Percentiles rank a stretch among this genome's conserved stretches.
phyloP scores from a whole-genome alignment of 2,888 invertebrate genomes.

The Timandra comae region DNA sequence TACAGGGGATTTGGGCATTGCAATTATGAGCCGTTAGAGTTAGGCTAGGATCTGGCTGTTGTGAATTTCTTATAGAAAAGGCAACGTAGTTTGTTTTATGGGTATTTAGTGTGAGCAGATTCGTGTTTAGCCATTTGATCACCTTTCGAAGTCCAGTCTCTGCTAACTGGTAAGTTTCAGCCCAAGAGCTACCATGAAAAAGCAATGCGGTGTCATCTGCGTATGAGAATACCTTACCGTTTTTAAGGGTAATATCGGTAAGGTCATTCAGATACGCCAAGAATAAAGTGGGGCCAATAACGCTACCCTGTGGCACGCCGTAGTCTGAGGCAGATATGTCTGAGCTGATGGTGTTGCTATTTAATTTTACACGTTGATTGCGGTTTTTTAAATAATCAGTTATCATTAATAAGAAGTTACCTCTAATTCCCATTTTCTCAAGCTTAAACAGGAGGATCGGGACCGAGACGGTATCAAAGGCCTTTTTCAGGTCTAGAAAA shows the following conservation, averaged over 20 bases:
- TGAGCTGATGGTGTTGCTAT: background rate
- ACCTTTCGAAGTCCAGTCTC: background rate
- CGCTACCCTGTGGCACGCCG: too few relatives aligned
- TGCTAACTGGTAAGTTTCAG: background rate
- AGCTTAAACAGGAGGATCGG: background rate
- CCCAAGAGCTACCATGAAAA: background rate
- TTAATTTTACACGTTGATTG: background rate
- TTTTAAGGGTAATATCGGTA: too few relatives aligned
- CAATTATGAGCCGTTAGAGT: too few relatives aligned
- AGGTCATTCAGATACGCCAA: too few relatives aligned
- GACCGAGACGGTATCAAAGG: slow-evolving; percentile 3
- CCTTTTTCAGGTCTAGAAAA: slow-evolving; percentile 6
- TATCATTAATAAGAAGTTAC: background rate
- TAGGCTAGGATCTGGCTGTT: too few relatives aligned
- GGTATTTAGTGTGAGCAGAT: background rate
- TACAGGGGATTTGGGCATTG: too few relatives aligned
- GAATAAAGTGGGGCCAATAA: too few relatives aligned
- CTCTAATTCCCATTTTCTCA: background rate
- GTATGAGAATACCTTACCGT: too few relatives aligned
- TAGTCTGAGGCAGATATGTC: too few relatives aligned
- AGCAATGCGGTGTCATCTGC: background rate
- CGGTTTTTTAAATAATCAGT: background rate
- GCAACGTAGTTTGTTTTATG: background rate
- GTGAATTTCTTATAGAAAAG: too few relatives aligned
- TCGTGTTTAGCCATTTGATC: background rate